Percentiles rank a stretch among this genome's conserved stretches.
Conservation (phyloP, 1,140 invertebrate species). For the Nasonia longicornis region DNA sequence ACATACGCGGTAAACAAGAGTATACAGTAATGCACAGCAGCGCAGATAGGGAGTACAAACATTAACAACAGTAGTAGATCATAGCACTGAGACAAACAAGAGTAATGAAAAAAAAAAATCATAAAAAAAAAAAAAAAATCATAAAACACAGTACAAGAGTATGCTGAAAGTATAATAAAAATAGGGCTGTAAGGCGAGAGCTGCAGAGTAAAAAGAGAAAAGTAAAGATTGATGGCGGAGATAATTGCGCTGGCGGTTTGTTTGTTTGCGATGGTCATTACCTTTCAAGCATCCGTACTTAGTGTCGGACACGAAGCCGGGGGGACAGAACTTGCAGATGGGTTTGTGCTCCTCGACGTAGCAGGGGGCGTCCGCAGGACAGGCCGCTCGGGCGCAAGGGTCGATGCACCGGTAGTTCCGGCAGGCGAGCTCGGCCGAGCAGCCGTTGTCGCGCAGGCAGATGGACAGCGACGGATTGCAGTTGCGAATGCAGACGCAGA, state of each 20-base stretch:
- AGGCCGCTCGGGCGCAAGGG: constrained; percentile 84
- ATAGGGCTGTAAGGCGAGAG: not conserved
- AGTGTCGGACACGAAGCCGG: constrained; percentile 87
- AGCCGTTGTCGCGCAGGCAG: constrained; percentile 89
- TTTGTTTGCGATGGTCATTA: constrained; percentile 69
- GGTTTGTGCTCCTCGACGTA: constrained; percentile 92
- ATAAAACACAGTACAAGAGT: not conserved
- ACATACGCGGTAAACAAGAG: not conserved
- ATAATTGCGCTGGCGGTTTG: constrained; percentile 10
- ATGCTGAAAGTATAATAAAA: not conserved
- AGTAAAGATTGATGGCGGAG: constrained; percentile 6
- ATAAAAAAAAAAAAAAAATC: not conserved
- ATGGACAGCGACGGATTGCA: constrained; percentile 88
- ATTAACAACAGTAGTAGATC: not conserved
- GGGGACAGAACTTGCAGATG: constrained; percentile 93
- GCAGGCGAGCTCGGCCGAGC: constrained; percentile 85
- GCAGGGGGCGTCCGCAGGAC: constrained; percentile 85
- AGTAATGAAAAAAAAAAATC: not conserved
- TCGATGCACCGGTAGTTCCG: constrained; percentile 90
- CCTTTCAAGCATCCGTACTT: constrained; percentile 95
- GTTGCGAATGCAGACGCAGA: constrained; percentile 88
- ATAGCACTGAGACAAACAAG: not conserved
- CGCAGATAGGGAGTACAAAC: not conserved
- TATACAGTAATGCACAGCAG: not conserved
- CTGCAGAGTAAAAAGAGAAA: not conserved